Evolutionary conservation across 2,888 invertebrate genomes (phyloP).

Genomic region (Gisinianus flammeolus): DNA sequence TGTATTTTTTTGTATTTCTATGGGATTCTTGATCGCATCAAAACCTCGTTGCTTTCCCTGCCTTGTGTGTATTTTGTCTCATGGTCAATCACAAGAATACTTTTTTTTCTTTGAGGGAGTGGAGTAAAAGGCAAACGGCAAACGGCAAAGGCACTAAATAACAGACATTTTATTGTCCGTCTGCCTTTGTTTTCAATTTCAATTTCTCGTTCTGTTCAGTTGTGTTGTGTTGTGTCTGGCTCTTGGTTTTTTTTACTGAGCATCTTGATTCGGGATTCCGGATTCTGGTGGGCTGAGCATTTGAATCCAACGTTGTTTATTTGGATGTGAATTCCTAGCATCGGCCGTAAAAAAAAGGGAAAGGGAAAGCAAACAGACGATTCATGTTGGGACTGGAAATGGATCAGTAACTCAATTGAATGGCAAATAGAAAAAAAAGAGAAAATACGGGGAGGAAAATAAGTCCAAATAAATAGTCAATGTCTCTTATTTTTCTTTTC

Average conservation of each 20-base stretch:
- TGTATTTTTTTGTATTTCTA: too few species aligned
- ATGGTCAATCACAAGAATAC: too few species aligned
- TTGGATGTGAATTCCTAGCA: too few species aligned
- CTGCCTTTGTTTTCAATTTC: background rate
- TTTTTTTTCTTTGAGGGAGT: too few species aligned
- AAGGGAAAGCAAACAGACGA: constrained; percentile 5
- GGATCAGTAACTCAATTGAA: background rate
- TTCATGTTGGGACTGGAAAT: background rate
- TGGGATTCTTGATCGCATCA: too few species aligned
- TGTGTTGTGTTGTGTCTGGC: background rate
- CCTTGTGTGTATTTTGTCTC: too few species aligned
- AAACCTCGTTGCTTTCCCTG: too few species aligned
- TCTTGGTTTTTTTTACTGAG: background rate
- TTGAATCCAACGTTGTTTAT: too few species aligned
- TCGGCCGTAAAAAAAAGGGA: background rate
- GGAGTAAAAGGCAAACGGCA: too few species aligned
- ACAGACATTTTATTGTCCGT: background rate
- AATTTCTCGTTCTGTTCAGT: background rate
- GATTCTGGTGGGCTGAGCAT: too few species aligned
- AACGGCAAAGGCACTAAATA: constrained; percentile 9
- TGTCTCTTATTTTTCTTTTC: background rate
- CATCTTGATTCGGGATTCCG: background rate
- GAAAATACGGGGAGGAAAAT: too few species aligned
- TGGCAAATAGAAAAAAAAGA: too few species aligned
- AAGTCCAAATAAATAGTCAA: background rate